Percentiles rank a stretch among this genome's conserved stretches.
Evolutionary conservation across 2,888 invertebrate genomes (phyloP).

Genomic region (Callosobruchus maculatus): DNA sequence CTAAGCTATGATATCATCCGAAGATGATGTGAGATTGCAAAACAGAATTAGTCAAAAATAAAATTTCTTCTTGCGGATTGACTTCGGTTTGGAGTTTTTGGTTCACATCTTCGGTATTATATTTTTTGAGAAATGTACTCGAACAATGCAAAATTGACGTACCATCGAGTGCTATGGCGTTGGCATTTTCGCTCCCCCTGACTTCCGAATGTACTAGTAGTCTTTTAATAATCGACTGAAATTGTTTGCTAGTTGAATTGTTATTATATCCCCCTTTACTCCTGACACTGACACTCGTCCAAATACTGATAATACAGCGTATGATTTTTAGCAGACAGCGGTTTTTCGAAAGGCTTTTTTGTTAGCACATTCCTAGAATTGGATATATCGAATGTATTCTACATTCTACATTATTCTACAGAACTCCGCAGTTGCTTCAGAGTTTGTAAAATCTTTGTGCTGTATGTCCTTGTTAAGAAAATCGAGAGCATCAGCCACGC

Average conservation of each 20-base stretch:
- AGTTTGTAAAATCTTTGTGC: background rate
- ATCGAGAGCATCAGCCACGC: slow-evolving; percentile 6
- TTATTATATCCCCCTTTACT: slow-evolving; percentile 13
- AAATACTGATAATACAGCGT: slow-evolving; percentile 1
- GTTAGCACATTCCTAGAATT: slow-evolving; percentile 6
- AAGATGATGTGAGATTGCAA: too few species aligned
- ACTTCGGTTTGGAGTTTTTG: too few species aligned
- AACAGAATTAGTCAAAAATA: too few species aligned
- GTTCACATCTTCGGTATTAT: background rate
- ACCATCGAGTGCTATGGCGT: slow-evolving; percentile 8
- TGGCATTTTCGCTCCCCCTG: slow-evolving; percentile 6
- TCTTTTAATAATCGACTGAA: slow-evolving; percentile 10
- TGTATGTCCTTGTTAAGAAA: background rate
- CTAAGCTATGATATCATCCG: too few species aligned
- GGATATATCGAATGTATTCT: slow-evolving; percentile 13
- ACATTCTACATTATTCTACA: slow-evolving; percentile 2
- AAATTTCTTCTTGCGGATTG: too few species aligned
- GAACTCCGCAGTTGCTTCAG: slow-evolving; percentile 8
- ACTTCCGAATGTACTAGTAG: slow-evolving; percentile 10
- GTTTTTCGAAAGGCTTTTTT: slow-evolving; percentile 7
- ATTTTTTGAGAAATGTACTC: background rate
- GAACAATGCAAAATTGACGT: slow-evolving; percentile 9
- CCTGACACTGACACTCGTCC: slow-evolving; percentile 1
- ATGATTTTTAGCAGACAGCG: slow-evolving; percentile 3
- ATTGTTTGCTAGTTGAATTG: slow-evolving; percentile 14